Base-by-base conservation (phyloP, 2,888 invertebrate genomes). In the Zygogramma bicolorata region DNA sequence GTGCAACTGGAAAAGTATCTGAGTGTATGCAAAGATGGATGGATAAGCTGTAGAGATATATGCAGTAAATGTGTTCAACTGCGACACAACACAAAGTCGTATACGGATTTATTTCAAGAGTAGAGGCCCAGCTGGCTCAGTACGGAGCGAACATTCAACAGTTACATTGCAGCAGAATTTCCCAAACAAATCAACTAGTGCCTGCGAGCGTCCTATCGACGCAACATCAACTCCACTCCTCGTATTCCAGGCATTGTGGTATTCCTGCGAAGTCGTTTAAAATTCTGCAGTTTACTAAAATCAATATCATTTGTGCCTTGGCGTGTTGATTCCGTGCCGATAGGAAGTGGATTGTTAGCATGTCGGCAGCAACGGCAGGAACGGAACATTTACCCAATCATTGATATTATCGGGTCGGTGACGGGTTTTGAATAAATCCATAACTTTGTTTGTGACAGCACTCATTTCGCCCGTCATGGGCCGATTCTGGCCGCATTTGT, bases 341-440 rank as follows among this genome's bases (percentile, higher is more conserved):
- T 71, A 79, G 78, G 81, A 81, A 81, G 81, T 80, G 77, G 79
- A 73, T 77, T 79, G 81, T 82, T 82, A 79, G 78, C 81, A 74
- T 77, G 80, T 73, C 77, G 73, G 74, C 72, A 74, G 78, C 74
- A 46, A 46, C 46, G 46, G 46, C 72, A 75, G 78, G 27, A 78
- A 79, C 74, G 77, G 71, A 75, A 68, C 75, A 75, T 74, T 78
- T 77, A 75, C 72, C 59, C 60, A 60, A 68, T 72, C 72, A 61
- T 68, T 68, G 71, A 73, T 73, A 38, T 67, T 73, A 75, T 75
- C 75, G 66, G 31, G 71, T 75, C 73, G 22, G 53, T 53, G 25
- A 53, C 53, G 22, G 25, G 53, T n/a, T 53, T 53, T 53, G 53
- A 53, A 6, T 27, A 53, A 27, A 53, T 53, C 53, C 25, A 53